Conservation (phyloP, 2,888 invertebrate genomes). For the Philereme transversata region DNA sequence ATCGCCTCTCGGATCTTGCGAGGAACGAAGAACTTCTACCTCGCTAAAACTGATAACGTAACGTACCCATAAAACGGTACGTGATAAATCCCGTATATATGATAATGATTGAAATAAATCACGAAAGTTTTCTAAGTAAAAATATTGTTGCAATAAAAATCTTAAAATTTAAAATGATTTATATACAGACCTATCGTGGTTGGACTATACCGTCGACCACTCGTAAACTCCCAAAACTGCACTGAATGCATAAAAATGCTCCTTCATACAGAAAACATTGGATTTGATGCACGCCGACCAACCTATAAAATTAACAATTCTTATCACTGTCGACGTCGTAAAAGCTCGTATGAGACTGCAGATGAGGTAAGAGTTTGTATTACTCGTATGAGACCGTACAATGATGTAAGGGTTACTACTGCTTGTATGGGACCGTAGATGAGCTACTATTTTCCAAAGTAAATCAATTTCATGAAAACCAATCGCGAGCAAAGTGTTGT, state of each 20-base stretch:
- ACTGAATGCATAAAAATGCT: constrained; percentile 25
- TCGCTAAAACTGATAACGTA: too few species aligned
- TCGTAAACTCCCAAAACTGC: constrained; percentile 26
- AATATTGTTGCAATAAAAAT: too few species aligned
- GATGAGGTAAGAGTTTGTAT: constrained; percentile 4
- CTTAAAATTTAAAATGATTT: too few species aligned
- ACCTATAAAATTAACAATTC: constrained; percentile 76
- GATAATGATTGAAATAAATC: too few species aligned
- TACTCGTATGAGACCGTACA: constrained; percentile 3
- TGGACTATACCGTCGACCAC: neutral
- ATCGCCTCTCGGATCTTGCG: too few species aligned
- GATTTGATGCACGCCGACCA: constrained; percentile 28
- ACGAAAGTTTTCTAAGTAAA: too few species aligned
- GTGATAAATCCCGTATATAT: too few species aligned
- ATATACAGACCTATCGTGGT: too few species aligned
- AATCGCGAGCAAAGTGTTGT: neutral
- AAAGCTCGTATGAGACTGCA: constrained; percentile 44
- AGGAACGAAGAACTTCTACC: too few species aligned
- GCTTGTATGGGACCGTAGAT: too few species aligned
- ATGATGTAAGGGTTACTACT: neutral
- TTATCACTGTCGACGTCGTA: constrained; percentile 73
- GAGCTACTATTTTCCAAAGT: too few species aligned
- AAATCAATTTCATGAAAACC: neutral
- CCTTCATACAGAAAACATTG: constrained; percentile 26
- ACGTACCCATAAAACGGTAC: too few species aligned